Conservation (phyloP, 2,888 invertebrate genomes). For the Dicycla oo region DNA sequence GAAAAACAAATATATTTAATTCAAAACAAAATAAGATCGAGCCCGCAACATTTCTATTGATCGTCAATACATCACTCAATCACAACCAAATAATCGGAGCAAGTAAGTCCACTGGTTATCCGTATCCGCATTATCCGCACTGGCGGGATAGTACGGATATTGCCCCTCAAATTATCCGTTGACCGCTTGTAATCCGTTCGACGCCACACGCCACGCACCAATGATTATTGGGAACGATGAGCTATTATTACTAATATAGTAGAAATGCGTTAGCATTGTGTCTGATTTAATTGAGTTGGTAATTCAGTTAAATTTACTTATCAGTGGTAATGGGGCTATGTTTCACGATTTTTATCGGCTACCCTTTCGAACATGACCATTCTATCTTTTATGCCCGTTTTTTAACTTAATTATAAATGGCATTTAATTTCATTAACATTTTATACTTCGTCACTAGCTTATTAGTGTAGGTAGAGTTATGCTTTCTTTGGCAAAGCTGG, state of each 20-base stretch:
- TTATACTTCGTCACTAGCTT: neutral
- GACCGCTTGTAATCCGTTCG: constrained; percentile 79
- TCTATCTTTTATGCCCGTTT: neutral
- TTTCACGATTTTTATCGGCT: constrained; percentile 19
- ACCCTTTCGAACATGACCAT: constrained; percentile 10
- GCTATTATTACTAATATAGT: constrained; percentile 59
- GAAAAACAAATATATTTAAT: neutral
- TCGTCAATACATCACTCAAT: constrained; percentile 64
- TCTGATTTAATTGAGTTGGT: constrained; percentile 47
- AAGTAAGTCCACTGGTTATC: constrained; percentile 71
- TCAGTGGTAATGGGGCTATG: constrained; percentile 10
- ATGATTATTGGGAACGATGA: constrained; percentile 68
- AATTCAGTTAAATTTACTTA: constrained; percentile 51
- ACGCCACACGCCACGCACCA: constrained; percentile 71
- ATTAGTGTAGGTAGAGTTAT: neutral
- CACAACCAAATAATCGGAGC: constrained; percentile 67
- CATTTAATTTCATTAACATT: no score
- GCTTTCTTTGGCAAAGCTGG: neutral
- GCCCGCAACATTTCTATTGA: constrained; percentile 48
- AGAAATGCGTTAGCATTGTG: constrained; percentile 51
- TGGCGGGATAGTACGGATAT: constrained; percentile 70
- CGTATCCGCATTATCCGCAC: constrained; percentile 71
- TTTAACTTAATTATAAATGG: neutral
- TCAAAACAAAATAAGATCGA: constrained; percentile 39
- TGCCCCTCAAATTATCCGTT: constrained; percentile 80